These are phyloP conservation scores for Alaudala cheleensis DNA, from an alignment of 2,113 vertebrate genomes.

Conservation along the genomic window DNA sequence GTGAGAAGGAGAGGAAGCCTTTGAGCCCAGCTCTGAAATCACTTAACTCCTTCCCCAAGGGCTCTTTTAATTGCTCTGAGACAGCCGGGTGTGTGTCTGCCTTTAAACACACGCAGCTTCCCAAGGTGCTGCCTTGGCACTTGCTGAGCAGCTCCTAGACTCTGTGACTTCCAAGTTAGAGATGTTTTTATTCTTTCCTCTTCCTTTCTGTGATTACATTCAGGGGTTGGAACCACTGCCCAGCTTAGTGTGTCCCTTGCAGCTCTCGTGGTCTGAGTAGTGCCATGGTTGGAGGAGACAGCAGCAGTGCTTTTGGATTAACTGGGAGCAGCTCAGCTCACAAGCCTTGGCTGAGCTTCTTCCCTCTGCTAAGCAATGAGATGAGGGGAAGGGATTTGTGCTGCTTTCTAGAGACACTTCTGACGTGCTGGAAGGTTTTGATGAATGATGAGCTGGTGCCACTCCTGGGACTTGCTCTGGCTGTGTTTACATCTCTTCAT, in stretches of 20 bases:
- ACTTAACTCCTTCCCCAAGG: neutral
- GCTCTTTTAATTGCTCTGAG: neutral
- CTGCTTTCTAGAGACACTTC: neutral
- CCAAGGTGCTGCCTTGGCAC: neutral
- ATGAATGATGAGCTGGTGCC: neutral
- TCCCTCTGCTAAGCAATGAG: neutral
- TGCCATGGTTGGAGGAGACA: neutral
- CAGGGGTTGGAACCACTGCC: neutral
- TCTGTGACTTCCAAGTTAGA: neutral
- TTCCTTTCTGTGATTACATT: neutral
- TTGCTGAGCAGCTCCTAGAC: neutral
- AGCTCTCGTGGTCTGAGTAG: neutral
- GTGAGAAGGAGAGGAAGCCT: neutral
- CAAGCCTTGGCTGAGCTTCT: neutral
- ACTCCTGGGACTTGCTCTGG: fast-evolving
- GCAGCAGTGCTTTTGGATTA: neutral
- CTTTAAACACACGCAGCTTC: fast-evolving
- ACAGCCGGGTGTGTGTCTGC: neutral
- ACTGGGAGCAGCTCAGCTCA: neutral
- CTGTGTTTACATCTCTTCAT: neutral
- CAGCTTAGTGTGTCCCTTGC: neutral
- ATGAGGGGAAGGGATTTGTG: neutral
- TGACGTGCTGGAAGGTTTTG: neutral
- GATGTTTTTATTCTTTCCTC: neutral
- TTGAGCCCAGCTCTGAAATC: neutral